Conservation (phyloP, 1,140 invertebrate species). For the Drosophila sproati region DNA sequence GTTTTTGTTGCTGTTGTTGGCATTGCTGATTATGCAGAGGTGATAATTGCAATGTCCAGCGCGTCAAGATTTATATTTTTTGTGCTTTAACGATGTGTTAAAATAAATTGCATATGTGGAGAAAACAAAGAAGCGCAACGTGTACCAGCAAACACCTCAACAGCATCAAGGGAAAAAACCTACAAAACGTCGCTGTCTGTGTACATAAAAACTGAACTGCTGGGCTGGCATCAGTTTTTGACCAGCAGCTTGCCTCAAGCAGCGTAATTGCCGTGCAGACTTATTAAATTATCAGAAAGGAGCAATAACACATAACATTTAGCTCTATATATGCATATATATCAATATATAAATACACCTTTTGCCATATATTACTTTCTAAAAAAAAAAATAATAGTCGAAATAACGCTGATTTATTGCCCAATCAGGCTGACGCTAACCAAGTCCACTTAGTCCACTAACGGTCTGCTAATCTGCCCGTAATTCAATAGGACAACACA, state of each 20-base stretch:
- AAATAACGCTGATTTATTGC: conserved; percentile 55
- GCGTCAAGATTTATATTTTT: conserved; percentile 82
- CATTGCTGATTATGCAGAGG: conserved; percentile 78
- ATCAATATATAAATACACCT: not conserved
- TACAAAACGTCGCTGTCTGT: conserved; percentile 78
- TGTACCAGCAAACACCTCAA: not conserved
- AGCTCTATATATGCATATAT: not conserved
- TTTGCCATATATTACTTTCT: conserved; percentile 61
- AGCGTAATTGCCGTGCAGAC: conserved; percentile 59
- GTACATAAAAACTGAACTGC: conserved; percentile 71
- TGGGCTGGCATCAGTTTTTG: conserved; percentile 43
- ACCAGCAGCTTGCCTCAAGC: conserved; percentile 6
- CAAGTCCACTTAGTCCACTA: conserved; percentile 43
- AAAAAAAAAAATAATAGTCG: conserved; percentile 41
- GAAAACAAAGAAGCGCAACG: conserved; percentile 9
- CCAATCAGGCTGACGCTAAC: conserved; percentile 40
- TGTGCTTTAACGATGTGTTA: conserved; percentile 82
- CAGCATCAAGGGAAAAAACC: conserved; percentile 52
- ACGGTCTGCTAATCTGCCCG: conserved; percentile 51
- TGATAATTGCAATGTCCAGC: conserved; percentile 82
- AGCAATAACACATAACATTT: not conserved
- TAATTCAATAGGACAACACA: conserved; percentile 63
- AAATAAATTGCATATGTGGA: conserved; percentile 78
- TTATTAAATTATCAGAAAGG: conserved; percentile 74
- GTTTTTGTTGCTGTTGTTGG: conserved; percentile 25